These are phyloP conservation scores for Himalopsyche tibetana DNA, from an alignment of 2,888 invertebrate species.

Conservation along the genomic window DNA sequence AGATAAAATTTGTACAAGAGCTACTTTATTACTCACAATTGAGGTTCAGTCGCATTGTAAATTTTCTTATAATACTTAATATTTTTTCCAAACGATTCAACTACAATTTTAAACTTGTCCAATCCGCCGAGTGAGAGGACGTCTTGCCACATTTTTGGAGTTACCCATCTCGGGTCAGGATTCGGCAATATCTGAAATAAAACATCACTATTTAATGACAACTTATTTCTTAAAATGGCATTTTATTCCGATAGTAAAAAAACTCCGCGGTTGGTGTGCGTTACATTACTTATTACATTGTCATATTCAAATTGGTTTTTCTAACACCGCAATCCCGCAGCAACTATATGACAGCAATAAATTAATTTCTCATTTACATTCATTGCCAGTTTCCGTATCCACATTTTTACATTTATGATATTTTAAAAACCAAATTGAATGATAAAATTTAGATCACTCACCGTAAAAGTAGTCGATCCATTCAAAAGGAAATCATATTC, in stretches of 20 bases:
- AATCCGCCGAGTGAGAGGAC: constrained; percentile 84
- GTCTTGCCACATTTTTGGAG: constrained; percentile 88
- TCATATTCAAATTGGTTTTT: too few relatives aligned
- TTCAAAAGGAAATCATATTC: constrained; percentile 85
- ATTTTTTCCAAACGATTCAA: constrained; percentile 77
- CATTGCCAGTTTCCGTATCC: too few relatives aligned
- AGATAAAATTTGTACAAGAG: neutral
- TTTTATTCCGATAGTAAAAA: neutral
- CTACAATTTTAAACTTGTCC: constrained; percentile 79
- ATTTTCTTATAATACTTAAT: constrained; percentile 78
- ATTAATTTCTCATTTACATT: too few relatives aligned
- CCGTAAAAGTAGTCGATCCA: constrained; percentile 73
- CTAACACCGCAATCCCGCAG: too few relatives aligned
- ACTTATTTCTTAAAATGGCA: neutral
- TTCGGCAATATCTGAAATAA: constrained; percentile 77
- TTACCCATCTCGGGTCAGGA: constrained; percentile 89
- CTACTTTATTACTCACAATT: constrained; percentile 72
- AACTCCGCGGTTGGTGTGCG: too few relatives aligned
- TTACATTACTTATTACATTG: too few relatives aligned
- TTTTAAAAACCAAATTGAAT: too few relatives aligned
- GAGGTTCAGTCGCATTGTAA: constrained; percentile 83
- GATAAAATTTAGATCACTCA: too few relatives aligned
- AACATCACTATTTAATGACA: constrained; percentile 11
- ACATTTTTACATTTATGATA: too few relatives aligned
- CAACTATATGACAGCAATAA: too few relatives aligned